Conservation (phyloP, 2,888 invertebrate genomes). For the Leptopilina myrica region DNA sequence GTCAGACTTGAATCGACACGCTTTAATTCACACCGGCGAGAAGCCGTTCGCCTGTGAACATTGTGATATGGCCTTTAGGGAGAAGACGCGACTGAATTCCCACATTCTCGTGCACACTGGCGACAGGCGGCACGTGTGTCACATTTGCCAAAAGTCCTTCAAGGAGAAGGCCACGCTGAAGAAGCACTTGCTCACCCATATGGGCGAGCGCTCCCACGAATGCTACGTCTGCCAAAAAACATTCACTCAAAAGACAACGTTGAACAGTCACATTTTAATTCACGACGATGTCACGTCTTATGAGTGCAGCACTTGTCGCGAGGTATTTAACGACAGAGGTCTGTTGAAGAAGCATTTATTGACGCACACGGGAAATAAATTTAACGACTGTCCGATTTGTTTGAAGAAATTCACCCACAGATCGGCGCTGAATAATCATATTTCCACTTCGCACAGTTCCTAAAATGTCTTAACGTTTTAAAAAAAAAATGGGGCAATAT, state of each 20-base stretch:
- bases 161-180: constrained; percentile 68
- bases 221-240: constrained; percentile 71
- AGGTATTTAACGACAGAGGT: constrained; percentile 67
- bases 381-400: constrained; percentile 70
- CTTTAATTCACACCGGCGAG: constrained; percentile 72
- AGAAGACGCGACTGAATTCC: constrained; percentile 71
- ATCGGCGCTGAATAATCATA: constrained; percentile 68
- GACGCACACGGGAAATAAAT: constrained; percentile 67
- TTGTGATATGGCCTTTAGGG: constrained; percentile 72
- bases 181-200: constrained; percentile 71
- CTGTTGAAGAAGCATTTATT: constrained; percentile 69
- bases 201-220: constrained; percentile 70
- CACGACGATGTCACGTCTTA: constrained; percentile 67
- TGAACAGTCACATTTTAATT: constrained; percentile 70
- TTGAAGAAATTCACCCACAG: constrained; percentile 71
- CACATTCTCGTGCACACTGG: constrained; percentile 72
- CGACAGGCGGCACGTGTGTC: constrained; percentile 69
- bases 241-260: constrained; percentile 69
- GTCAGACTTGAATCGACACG: constrained; percentile 72
- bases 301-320: constrained; percentile 70
- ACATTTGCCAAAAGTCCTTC: constrained; percentile 70
- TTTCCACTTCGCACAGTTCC: constrained; percentile 67
- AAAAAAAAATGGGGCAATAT: too few species aligned
- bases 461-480: too few species aligned
- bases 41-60: constrained; percentile 71